A percentile compares a stretch with the other conserved stretches of the same genome.
Conservation (phyloP, 2,888 invertebrate genomes). For the Hirtodrosophila confusa region DNA sequence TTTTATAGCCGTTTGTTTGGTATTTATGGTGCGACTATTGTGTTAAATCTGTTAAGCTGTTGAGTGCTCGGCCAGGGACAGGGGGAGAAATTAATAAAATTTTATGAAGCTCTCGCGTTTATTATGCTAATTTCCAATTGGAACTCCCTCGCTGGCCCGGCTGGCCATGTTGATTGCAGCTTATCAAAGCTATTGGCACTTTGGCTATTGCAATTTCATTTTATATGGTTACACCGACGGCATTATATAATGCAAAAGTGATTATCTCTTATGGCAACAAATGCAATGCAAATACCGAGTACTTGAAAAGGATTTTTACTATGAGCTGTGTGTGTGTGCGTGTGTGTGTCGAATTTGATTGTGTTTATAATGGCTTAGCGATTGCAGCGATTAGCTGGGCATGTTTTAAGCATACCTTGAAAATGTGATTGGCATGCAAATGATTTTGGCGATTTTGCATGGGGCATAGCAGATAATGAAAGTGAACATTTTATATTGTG, state of each 20-base stretch:
- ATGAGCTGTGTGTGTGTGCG: background rate
- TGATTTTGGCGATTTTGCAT: slow-evolving; percentile 1
- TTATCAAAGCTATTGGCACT: slow-evolving; percentile 67
- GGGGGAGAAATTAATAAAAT: slow-evolving; percentile 66
- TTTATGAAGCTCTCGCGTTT: slow-evolving; percentile 63
- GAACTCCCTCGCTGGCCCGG: slow-evolving; percentile 11
- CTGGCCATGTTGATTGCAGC: slow-evolving; percentile 48
- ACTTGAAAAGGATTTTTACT: background rate
- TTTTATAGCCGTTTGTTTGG: slow-evolving; percentile 18
- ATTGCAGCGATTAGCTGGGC: slow-evolving; percentile 45
- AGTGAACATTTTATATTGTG: slow-evolving; percentile 29
- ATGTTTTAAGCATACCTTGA: slow-evolving; percentile 6
- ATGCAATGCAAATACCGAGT: slow-evolving; percentile 9
- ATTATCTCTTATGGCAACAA: slow-evolving; percentile 69
- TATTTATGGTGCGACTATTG: slow-evolving; percentile 60
- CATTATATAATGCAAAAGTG: slow-evolving; percentile 67
- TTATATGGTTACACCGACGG: slow-evolving; percentile 29
- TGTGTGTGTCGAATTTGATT: slow-evolving; percentile 25
- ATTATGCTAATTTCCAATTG: slow-evolving; percentile 70
- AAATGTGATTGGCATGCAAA: slow-evolving; percentile 1
- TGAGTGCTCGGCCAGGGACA: slow-evolving; percentile 44
- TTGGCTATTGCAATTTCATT: slow-evolving; percentile 66
- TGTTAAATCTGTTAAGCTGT: slow-evolving; percentile 74
- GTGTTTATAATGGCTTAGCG: slow-evolving; percentile 35
- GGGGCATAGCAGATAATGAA: slow-evolving; percentile 41